Base-by-base conservation (phyloP, 1,140 invertebrate genomes). In the Scaptodrosophila lebanonensis region DNA sequence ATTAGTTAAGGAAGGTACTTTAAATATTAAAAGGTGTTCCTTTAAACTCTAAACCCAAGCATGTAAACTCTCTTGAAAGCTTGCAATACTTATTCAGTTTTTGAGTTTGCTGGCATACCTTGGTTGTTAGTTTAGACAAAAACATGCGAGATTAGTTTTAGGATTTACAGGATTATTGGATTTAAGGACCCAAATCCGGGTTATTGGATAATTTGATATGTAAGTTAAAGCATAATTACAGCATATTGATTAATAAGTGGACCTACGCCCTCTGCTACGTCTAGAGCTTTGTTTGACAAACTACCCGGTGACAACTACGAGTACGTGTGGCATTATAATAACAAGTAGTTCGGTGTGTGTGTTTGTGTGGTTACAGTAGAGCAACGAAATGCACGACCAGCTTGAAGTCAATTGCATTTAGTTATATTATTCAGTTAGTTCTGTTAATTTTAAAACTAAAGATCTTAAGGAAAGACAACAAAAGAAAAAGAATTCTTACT, bases 401-500 rank as follows among this genome's bases (percentile, higher is more conserved):
- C 22, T 25, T 25, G 22, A 8, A 8, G 8, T 25, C 22, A 8
- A 4, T 25, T 25, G 22, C 22, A 25, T 32, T 29, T 56, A 9
- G 39, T 44, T 27, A 12, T 36, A 36, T 49, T 43, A 32, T 50
- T 56, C 18, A 32, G 50, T 66, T 62, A 56, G 54, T 54, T 39
- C 16, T 22, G 18, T 52, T 39, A 30, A 35, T 57, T 52, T 48
- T 76, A 73, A 61, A 79, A 79, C 68, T 82, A 75, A 82, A 77
- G 57, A 60, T 48, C 12, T 35, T 44, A 59, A 66, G 52, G 47
- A 72, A 71, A 76, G 70, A 82, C 75, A 83, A 83, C 73, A 83
- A 79, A 83, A 83, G 52, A 68, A 65, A 73, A 63, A 62, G 70
- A 68, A 83, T 71, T 85, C 84, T 86, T 86, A 86, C 84, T 86